Conservation (phyloP, 2,113 vertebrate species). For the Marmota flaviventris region DNA sequence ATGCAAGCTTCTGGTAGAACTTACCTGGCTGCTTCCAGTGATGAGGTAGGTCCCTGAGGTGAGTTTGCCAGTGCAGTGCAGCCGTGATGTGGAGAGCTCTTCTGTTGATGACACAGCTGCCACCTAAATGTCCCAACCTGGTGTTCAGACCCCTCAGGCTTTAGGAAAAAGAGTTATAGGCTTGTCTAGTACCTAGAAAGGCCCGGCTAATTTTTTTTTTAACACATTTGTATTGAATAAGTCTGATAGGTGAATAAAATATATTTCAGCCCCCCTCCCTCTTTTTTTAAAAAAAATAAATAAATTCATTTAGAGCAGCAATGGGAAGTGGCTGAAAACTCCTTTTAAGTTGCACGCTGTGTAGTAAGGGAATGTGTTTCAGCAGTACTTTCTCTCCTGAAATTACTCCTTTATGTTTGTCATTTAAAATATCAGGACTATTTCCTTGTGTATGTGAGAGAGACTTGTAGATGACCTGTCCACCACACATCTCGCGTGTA, state of each 20-base stretch:
- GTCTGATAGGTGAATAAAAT: not conserved
- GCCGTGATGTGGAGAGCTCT: accelerated
- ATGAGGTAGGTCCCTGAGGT: too few species aligned
- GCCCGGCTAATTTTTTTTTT: not conserved
- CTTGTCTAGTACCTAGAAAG: not conserved
- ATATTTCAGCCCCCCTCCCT: not conserved
- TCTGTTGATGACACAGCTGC: not conserved
- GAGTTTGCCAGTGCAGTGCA: not conserved
- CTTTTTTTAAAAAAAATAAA: not conserved
- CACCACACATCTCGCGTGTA: not conserved
- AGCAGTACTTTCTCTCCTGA: not conserved
- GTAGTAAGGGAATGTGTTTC: not conserved
- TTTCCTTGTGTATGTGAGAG: not conserved
- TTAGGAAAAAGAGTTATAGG: not conserved
- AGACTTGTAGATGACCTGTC: not conserved
- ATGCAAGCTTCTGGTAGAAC: not conserved
- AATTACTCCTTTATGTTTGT: not conserved
- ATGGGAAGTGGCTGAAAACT: not conserved
- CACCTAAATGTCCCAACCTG: accelerated
- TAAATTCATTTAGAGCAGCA: conserved; percentile 2
- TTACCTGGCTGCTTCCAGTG: not conserved
- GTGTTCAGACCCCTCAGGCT: not conserved
- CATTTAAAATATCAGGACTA: not conserved
- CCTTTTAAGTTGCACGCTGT: not conserved
- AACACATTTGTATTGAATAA: conserved; percentile 22